Percentiles rank a stretch among this genome's conserved stretches.
Evolutionary conservation across 2,797 vertebrate genomes (phyloP).

Genomic region (Acanthis flammea): DNA sequence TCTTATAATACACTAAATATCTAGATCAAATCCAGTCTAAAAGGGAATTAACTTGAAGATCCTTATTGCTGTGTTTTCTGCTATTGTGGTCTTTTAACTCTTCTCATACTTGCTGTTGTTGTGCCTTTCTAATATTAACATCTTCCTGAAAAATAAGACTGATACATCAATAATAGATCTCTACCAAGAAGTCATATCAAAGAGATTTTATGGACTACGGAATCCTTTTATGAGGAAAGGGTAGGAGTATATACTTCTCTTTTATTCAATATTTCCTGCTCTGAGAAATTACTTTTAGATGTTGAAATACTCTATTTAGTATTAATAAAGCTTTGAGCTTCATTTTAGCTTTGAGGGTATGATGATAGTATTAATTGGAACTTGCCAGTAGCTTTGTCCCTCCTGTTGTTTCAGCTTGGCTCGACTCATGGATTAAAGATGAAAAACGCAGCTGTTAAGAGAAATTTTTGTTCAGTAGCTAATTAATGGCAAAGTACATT

Average conservation of each 20-base stretch:
- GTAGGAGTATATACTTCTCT: background rate
- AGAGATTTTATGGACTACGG: background rate
- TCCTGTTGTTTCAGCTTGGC: background rate
- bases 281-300: background rate
- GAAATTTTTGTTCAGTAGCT: background rate
- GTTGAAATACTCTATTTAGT: background rate
- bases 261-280: background rate
- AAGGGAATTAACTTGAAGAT: constrained; percentile 8
- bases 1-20: background rate
- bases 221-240: background rate
- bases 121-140: background rate
- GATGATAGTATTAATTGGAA: background rate
- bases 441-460: background rate
- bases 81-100: background rate
- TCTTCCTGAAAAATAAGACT: background rate
- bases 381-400: background rate
- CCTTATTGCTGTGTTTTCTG: background rate
- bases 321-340: background rate
- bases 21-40: background rate
- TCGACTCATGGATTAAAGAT: background rate
- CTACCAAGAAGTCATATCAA: background rate
- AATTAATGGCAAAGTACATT: background rate
- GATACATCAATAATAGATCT: background rate
- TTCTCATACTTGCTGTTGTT: background rate
- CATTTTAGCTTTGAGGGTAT: background rate